Base-by-base conservation (phyloP, 2,113 vertebrate genomes). In the Athene noctua region DNA sequence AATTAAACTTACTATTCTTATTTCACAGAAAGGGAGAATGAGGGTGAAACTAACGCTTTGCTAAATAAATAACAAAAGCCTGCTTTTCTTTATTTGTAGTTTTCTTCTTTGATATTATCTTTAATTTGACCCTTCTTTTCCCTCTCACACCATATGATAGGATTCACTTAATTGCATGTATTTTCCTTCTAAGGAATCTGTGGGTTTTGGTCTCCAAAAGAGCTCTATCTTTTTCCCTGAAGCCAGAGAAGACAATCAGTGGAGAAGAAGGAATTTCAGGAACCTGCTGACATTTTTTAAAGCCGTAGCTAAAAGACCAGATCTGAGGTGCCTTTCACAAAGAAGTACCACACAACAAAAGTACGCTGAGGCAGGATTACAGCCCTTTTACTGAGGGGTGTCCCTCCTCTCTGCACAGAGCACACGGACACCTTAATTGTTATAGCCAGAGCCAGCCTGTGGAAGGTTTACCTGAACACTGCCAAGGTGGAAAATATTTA, bases 381-480 rank as follows among this genome's bases (percentile, higher is more conserved):
- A 67, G 26, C 16, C 18, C 7, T 82, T 47, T 46, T 16, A 7
- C 44, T 40, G 42, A 67, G 59, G 3, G 12, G 1, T 14, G 15
- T 29, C 65, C 2, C 2, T 47, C 7, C 16, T 46, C 59, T 71
- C 68, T 49, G 19, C 0, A 0, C 30, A 61, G 36, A 74, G 6
- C 36, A 14, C 0, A 0, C 7, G 36, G 47, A 44, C 44, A 36
- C 21, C 30, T 70, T 15, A 55, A 13, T 3, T 3, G 0, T 2
- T 26, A 32, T 9, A 89, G 72, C 16, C 57, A 62, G 58, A 85
- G 23, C 15, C 54, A 66, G 65, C 5, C 34, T 5, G 13, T 21
- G 34, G 40, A 68, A 91, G 16, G 19, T 57, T 94, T 86, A 9
- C 38, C 21, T 65, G 49, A 51, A 25, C 47, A 29, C 32, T 40